Conservation (phyloP, 2,888 invertebrate species). For the Protonemura montana region DNA sequence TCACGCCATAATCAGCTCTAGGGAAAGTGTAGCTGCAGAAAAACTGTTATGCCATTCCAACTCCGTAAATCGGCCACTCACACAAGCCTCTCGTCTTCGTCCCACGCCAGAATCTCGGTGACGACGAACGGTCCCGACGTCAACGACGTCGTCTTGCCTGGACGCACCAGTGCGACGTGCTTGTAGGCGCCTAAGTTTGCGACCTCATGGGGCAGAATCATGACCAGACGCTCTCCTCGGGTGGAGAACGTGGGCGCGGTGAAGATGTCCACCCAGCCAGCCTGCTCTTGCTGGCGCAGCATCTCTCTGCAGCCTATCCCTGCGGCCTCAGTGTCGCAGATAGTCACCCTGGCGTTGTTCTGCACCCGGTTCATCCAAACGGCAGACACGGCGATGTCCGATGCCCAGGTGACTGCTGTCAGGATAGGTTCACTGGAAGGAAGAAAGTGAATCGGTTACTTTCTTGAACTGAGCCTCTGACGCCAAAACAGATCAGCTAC, state of each 20-base stretch:
- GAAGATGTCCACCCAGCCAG: conserved; percentile 84
- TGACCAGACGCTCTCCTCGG: conserved; percentile 72
- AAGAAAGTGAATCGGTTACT: not conserved
- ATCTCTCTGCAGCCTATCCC: conserved; percentile 46
- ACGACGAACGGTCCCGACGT: conserved; percentile 75
- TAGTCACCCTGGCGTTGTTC: conserved; percentile 71
- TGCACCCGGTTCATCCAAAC: conserved; percentile 92
- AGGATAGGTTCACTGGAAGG: conserved; percentile 55
- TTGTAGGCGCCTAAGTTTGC: conserved; percentile 58
- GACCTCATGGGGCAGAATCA: conserved; percentile 74
- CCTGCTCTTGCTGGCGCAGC: conserved; percentile 55
- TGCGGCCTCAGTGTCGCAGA: conserved; percentile 62
- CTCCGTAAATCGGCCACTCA: conserved; percentile 60
- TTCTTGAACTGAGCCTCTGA: too few species aligned
- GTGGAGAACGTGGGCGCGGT: conserved; percentile 73
- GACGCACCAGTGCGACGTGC: conserved; percentile 54
- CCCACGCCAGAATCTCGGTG: conserved; percentile 77
- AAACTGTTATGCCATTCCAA: too few species aligned
- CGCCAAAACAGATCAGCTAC: too few species aligned
- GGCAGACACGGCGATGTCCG: conserved; percentile 72
- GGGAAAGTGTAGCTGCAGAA: too few species aligned
- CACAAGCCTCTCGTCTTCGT: conserved; percentile 70
- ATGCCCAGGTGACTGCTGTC: conserved; percentile 74
- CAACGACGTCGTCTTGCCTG: conserved; percentile 66
- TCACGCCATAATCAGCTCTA: too few species aligned